Percentiles rank a stretch among this genome's conserved stretches.
Conservation (phyloP, 1,140 invertebrate species). For the Bombyx mandarina region DNA sequence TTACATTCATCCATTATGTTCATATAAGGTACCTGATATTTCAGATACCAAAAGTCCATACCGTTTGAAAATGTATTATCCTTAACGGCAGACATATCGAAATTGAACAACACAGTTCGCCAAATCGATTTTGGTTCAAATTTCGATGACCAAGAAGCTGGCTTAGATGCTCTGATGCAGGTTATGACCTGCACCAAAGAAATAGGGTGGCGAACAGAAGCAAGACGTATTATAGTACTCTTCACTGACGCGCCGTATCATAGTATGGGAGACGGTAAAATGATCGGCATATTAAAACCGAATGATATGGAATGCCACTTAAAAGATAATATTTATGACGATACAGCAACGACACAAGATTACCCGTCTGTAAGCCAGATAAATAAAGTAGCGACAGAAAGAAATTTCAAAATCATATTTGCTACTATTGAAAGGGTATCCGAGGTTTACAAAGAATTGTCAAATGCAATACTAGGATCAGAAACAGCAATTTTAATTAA, state of each 20-base stretch:
- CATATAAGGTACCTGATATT: too few species aligned
- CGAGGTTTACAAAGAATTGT: slow-evolving; percentile 78
- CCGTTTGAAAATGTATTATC: slow-evolving; percentile 42
- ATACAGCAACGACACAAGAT: slow-evolving; percentile 72
- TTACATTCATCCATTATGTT: too few species aligned
- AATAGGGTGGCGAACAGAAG: slow-evolving; percentile 74
- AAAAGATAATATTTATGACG: slow-evolving; percentile 74
- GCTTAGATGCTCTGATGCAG: slow-evolving; percentile 87
- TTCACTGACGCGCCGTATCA: slow-evolving; percentile 77
- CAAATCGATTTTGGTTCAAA: slow-evolving; percentile 76
- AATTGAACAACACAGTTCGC: slow-evolving; percentile 73
- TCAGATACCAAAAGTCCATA: neutral
- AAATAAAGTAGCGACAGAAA: slow-evolving; percentile 70
- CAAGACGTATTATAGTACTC: slow-evolving; percentile 74
- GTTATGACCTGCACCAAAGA: slow-evolving; percentile 75
- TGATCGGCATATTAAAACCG: slow-evolving; percentile 87
- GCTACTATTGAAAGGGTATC: slow-evolving; percentile 81
- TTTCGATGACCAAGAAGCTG: slow-evolving; percentile 81
- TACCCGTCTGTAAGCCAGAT: slow-evolving; percentile 80
- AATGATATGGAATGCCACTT: slow-evolving; percentile 90
- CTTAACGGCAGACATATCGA: slow-evolving; percentile 76
- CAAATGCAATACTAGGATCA: slow-evolving; percentile 76
- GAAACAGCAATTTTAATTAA: slow-evolving; percentile 26
- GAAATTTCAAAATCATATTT: slow-evolving; percentile 76
- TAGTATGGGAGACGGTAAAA: slow-evolving; percentile 79